phyloP scores from a whole-genome alignment of 1,140 invertebrate genomes.

The Cyclina sinensis region DNA sequence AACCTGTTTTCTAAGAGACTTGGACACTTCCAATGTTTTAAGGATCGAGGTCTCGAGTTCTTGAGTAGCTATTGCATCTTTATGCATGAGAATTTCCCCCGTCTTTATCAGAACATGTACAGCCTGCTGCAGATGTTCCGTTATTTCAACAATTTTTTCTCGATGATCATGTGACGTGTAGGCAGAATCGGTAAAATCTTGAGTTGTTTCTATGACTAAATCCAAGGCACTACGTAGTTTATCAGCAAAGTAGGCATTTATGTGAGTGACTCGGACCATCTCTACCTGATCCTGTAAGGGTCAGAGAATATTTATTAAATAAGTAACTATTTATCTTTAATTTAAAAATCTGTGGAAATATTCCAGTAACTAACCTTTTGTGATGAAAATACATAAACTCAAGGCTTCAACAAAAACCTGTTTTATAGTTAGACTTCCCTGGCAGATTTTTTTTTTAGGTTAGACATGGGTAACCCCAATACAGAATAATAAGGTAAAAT shows the following conservation, averaged over 20 bases:
- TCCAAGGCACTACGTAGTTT: slow-evolving; percentile 94
- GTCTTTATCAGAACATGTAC: slow-evolving; percentile 90
- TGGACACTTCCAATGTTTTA: slow-evolving; percentile 91
- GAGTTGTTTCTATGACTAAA: slow-evolving; percentile 96
- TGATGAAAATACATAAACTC: no score
- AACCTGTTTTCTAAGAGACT: slow-evolving; percentile 92
- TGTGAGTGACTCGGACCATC: slow-evolving; percentile 91
- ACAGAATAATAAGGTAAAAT: no score
- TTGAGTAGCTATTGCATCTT: slow-evolving; percentile 88
- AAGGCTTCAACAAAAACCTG: no score
- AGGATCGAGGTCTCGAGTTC: slow-evolving; percentile 93
- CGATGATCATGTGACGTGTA: slow-evolving; percentile 99
- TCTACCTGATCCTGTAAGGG: slow-evolving; percentile 92
- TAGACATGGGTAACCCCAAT: no score
- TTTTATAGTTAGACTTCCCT: no score
- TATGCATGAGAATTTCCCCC: slow-evolving; percentile 91
- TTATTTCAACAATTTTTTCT: slow-evolving; percentile 97
- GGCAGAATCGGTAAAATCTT: slow-evolving; percentile 99
- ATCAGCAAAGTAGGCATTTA: slow-evolving; percentile 87
- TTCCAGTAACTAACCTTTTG: no score
- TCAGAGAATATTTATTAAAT: not conserved
- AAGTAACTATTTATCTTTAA: no score
- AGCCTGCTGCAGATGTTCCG: slow-evolving; percentile 88
- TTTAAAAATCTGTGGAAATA: no score
- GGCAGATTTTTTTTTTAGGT: no score